Base-by-base conservation (phyloP, 2,888 invertebrate genomes). In the Copidosoma aretas region DNA sequence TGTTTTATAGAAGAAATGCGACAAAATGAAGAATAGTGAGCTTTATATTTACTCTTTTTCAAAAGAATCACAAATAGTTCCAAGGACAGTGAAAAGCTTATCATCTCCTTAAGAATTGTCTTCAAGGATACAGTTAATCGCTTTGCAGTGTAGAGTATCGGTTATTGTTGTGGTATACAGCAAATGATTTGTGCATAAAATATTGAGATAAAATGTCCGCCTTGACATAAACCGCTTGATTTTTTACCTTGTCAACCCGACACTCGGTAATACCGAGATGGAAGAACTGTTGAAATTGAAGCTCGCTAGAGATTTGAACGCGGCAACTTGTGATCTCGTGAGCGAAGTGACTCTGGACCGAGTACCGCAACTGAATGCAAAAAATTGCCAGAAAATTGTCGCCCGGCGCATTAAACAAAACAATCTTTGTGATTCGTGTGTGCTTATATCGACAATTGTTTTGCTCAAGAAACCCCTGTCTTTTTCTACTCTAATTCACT, bases 281-380 rank as follows among this genome's bases (percentile, higher is more conserved):
- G 85, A 81, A 76, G 84, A 84, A 77, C 84, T 81, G 78, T 85
- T 82, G 84, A 87, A 87, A 84, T 86, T 86, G 85, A 87, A 86
- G 79, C 83, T 84, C 76, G 86, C 84, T 77, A 87, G 83, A 75
- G 85, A 86, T 84, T 86, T 86, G 80, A 87, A 81, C 72, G 86
- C 85, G 75, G 86, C 84, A 75, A 87, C 87, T 83, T 87, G 87
- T 75, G 85, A 84, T 79, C 86, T 85, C 74, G 87, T 87, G 80
- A 87, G 84, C 78, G 86, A 87, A 78, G 87, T 86, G 76, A 87
- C 86, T 81, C 87, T 84, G 79, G 85, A 85, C 80, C 86, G 85
- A 84, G 82, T 84, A 77, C 85, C 85, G 80, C 81, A 79, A 81
- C 84, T 83, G 81, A 75, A 79, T 75, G 74, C 43, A 75, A 73